Conservation (phyloP, 1,140 invertebrate genomes). For the Pemphigus obesinymphae region DNA sequence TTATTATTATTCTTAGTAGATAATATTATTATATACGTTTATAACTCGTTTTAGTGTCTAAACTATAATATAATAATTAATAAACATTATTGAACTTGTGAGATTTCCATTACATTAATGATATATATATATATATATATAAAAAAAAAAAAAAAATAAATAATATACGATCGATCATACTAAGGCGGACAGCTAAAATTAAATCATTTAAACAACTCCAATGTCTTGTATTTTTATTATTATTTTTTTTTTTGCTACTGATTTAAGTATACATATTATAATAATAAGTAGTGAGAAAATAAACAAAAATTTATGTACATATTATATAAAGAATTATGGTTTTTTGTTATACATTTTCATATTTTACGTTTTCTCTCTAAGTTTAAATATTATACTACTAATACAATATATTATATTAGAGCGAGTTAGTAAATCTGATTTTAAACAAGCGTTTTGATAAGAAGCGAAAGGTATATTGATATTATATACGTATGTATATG, state of each 20-base stretch:
- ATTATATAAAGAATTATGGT: not conserved
- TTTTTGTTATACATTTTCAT: conserved; percentile 10
- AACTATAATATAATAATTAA: too few relatives aligned
- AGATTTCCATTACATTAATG: conserved; percentile 5
- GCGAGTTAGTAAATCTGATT: conserved; percentile 8
- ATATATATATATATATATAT: conserved; percentile 1
- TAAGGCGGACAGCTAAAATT: conserved; percentile 22
- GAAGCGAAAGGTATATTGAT: conserved; percentile 4
- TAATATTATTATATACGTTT: not conserved
- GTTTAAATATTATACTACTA: not conserved
- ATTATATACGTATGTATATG: not conserved
- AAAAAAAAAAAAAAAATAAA: conserved; percentile 17
- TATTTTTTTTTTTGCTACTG: conserved; percentile 24
- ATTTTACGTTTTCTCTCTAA: not conserved
- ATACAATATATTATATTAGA: not conserved
- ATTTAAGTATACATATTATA: conserved; percentile 28
- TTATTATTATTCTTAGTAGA: not conserved
- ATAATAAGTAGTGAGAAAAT: conserved; percentile 16
- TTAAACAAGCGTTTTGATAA: conserved; percentile 3
- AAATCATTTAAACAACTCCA: conserved; percentile 26
- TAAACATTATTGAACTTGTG: conserved; percentile 27
- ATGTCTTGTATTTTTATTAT: not conserved
- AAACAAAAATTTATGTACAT: conserved; percentile 20
- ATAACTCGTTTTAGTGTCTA: conserved; percentile 18
- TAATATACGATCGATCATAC: conserved; percentile 17